Conservation (phyloP, 1,140 invertebrate species). For the Dinoponera quadriceps region DNA sequence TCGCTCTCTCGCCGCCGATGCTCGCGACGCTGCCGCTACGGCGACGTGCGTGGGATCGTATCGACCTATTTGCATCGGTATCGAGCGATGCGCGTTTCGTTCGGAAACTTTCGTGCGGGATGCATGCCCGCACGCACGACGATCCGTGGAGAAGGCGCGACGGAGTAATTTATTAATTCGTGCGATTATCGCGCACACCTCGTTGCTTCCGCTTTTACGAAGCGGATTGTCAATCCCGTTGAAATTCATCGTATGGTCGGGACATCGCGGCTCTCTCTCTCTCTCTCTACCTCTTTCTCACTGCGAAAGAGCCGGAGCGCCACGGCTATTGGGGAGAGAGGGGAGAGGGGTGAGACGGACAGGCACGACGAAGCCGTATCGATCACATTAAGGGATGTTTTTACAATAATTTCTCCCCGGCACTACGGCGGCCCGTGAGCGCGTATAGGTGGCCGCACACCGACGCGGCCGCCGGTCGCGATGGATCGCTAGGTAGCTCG, state of each 20-base stretch:
- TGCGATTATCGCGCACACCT: no score
- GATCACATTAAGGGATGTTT: constrained; percentile 83
- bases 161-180: no score
- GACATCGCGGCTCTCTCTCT: no score
- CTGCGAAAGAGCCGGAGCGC: not conserved
- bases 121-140: not conserved
- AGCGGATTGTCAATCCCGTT: no score
- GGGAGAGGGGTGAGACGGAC: constrained; percentile 49
- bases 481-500: constrained; percentile 64
- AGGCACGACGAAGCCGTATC: constrained; percentile 75
- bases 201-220: no score
- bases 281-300: no score
- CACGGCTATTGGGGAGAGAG: not conserved
- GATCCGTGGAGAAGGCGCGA: not conserved
- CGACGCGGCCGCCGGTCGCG: constrained; percentile 28
- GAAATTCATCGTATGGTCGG: no score
- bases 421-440: constrained; percentile 55
- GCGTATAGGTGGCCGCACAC: constrained; percentile 35
- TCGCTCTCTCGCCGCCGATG: not conserved
- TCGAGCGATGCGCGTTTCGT: not conserved
- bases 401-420: constrained; percentile 79
- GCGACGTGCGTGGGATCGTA: constrained; percentile 6
- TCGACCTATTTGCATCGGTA: constrained; percentile 21
- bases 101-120: not conserved
- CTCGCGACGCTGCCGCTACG: not conserved